These are phyloP conservation scores for Microtus montanus DNA, from an alignment of 2,113 vertebrate genomes.

Conservation along the genomic window DNA sequence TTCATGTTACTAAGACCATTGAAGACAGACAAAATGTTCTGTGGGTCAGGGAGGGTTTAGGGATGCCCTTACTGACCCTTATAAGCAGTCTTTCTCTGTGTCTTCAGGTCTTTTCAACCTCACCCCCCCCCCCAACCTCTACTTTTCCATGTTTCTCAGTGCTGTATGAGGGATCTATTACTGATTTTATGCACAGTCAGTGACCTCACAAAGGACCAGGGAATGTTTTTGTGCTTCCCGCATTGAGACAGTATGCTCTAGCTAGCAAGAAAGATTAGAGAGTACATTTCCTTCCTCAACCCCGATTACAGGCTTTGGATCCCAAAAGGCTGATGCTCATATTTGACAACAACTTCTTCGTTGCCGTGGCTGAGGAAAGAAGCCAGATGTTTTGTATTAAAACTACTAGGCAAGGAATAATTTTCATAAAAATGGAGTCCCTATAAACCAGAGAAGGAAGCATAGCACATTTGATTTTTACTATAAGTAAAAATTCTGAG, in stretches of 20 bases:
- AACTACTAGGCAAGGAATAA: background rate
- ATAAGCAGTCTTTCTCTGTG: background rate
- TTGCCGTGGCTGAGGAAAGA: conserved; percentile 25
- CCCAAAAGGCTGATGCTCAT: background rate
- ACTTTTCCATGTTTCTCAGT: background rate
- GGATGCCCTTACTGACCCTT: background rate
- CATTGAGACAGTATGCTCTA: background rate
- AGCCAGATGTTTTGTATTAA: conserved; percentile 17
- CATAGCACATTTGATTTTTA: conserved; percentile 16
- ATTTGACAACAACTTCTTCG: background rate
- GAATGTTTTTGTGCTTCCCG: background rate
- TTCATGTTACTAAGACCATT: background rate
- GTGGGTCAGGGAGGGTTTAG: rapidly evolving
- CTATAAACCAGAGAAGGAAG: background rate
- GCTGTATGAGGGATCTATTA: background rate
- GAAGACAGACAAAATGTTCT: background rate
- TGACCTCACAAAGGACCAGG: background rate
- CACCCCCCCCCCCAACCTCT: background rate
- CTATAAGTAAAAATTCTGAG: background rate
- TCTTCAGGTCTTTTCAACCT: background rate
- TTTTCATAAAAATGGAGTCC: background rate
- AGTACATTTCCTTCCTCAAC: background rate
- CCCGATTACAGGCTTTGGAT: background rate
- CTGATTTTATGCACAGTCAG: background rate
- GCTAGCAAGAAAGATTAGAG: background rate